phyloP scores from a whole-genome alignment of 1,140 invertebrate genomes.

The Neomicropteryx cornuta region DNA sequence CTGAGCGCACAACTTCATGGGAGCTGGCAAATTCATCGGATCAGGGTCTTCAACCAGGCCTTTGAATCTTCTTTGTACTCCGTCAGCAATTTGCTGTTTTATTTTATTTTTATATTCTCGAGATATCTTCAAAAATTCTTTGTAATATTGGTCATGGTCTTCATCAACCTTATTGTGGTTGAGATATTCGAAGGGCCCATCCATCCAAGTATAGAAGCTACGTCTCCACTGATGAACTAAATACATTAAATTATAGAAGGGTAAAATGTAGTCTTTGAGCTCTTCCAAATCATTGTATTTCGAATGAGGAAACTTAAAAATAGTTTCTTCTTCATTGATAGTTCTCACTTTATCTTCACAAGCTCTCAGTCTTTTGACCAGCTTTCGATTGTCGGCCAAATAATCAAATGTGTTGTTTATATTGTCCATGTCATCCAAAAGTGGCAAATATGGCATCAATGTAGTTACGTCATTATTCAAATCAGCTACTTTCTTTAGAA shows the following conservation, averaged over 20 bases:
- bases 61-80: constrained; percentile 41
- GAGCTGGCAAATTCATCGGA: constrained; percentile 52
- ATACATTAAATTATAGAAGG: constrained; percentile 47
- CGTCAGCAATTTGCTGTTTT: constrained; percentile 50
- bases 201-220: constrained; percentile 65
- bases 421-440: constrained; percentile 51
- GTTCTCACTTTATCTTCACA: constrained; percentile 54
- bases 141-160: constrained; percentile 48
- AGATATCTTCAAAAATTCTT: constrained; percentile 55
- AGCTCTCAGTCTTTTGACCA: constrained; percentile 52
- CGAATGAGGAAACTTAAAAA: constrained; percentile 61
- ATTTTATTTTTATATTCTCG: constrained; percentile 63
- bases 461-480: constrained; percentile 51
- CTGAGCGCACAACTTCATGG: constrained; percentile 51
- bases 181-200: constrained; percentile 68
- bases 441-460: constrained; percentile 44
- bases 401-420: constrained; percentile 41
- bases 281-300: constrained; percentile 57
- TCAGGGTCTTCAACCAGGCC: constrained; percentile 58
- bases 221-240: constrained; percentile 50
- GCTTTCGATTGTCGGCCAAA: constrained; percentile 48
- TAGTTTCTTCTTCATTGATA: constrained; percentile 72
- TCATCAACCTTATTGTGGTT: constrained; percentile 51
- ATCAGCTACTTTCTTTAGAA: constrained; percentile 48
- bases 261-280: constrained; percentile 45